Conservation (phyloP, 1,140 invertebrate genomes). For the Wiebesia pumilae region DNA sequence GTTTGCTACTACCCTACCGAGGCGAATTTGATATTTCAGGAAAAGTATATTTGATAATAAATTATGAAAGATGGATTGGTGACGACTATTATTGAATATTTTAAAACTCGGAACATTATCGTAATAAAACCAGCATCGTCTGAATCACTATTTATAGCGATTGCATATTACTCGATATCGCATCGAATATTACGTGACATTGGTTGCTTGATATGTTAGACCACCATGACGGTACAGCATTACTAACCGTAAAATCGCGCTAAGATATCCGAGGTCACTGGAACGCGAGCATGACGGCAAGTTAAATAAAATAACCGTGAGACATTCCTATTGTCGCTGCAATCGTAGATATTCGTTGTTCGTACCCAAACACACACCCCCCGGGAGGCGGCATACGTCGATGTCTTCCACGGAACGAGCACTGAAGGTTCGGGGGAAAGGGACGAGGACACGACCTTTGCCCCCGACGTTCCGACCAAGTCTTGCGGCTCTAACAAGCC, state of each 20-base stretch:
- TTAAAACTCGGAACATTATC: no score
- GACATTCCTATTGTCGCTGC: not conserved
- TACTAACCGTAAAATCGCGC: not conserved
- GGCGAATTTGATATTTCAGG: not conserved
- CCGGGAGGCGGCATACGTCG: not conserved
- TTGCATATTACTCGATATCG: not conserved
- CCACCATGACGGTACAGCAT: not conserved
- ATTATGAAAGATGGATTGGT: not conserved
- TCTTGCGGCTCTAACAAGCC: conserved; percentile 27
- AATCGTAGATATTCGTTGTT: not conserved
- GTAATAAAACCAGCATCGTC: not conserved
- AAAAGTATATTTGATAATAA: not conserved
- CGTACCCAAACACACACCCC: not conserved
- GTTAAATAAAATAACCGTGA: not conserved
- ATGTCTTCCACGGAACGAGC: no score
- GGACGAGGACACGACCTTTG: not conserved
- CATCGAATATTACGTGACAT: not conserved
- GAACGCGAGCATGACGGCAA: not conserved
- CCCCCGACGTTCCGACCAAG: not conserved
- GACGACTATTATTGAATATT: no score
- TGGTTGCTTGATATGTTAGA: not conserved
- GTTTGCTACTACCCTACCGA: not conserved
- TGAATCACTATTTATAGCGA: not conserved
- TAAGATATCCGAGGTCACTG: not conserved
- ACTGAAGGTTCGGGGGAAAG: no score